These are phyloP conservation scores for Orthosia incerta DNA, from an alignment of 2,888 invertebrate species.

Conservation along the genomic window DNA sequence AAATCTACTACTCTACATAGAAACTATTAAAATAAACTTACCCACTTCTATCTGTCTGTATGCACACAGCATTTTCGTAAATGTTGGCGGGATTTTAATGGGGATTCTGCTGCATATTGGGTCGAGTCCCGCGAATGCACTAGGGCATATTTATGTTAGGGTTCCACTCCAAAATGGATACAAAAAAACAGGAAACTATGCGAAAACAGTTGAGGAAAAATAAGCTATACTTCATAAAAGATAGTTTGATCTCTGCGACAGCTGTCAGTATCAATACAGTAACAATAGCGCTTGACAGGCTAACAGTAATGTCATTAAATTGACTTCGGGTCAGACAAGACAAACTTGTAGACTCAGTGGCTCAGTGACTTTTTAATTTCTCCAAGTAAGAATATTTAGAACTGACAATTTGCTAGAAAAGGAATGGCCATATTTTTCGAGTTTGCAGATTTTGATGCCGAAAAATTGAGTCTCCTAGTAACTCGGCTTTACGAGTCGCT, in stretches of 20 bases:
- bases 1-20: neutral
- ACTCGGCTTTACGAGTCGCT: constrained; percentile 47
- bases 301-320: too few relatives aligned
- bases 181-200: constrained; percentile 36
- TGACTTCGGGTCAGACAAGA: constrained; percentile 15
- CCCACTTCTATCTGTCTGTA: neutral
- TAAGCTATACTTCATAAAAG: too few relatives aligned
- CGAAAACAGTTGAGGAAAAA: constrained; percentile 24
- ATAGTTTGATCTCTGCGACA: too few relatives aligned
- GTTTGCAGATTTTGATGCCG: neutral
- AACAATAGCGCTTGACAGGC: too few relatives aligned
- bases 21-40: neutral
- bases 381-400: constrained; percentile 23
- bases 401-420: neutral
- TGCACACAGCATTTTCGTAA: constrained; percentile 10
- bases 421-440: neutral
- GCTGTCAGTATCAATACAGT: too few relatives aligned
- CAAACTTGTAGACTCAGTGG: constrained; percentile 1
- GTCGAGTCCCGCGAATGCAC: constrained; percentile 38
- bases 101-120: constrained; percentile 48
- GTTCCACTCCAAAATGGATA: constrained; percentile 25
- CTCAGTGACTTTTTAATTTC: constrained; percentile 21
- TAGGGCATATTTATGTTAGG: constrained; percentile 47
- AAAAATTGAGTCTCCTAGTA: constrained; percentile 34
- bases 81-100: constrained; percentile 31